Evolutionary conservation across 1,140 invertebrate genomes (phyloP).

Genomic region (Geopemphigus sp.): DNA sequence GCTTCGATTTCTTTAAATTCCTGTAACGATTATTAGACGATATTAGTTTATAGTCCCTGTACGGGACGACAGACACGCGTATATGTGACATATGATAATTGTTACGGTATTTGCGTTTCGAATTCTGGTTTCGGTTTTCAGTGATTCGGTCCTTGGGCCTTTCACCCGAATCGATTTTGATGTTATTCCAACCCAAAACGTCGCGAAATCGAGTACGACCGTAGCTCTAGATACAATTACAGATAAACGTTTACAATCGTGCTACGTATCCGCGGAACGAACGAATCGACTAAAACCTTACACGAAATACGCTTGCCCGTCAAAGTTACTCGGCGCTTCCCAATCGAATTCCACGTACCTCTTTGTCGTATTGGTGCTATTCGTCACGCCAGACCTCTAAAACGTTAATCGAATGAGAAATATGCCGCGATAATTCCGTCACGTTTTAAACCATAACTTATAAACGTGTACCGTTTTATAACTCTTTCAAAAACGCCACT

Average conservation of each 20-base stretch:
- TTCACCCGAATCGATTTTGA: conserved; percentile 63
- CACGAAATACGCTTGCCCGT: conserved; percentile 74
- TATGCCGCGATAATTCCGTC: no score
- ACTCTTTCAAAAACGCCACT: no score
- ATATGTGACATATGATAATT: no score
- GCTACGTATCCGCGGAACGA: not conserved
- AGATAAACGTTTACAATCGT: not conserved
- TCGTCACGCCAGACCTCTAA: conserved; percentile 62
- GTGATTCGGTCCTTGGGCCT: conserved; percentile 35
- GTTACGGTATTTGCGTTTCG: not conserved
- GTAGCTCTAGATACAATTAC: conserved; percentile 63
- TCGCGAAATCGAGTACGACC: conserved; percentile 69
- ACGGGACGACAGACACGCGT: no score
- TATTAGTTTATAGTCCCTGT: not conserved
- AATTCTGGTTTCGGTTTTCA: not conserved
- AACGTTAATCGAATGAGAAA: not conserved
- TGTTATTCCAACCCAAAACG: conserved; percentile 73
- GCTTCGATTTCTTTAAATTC: conserved; percentile 34
- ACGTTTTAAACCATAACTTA: no score
- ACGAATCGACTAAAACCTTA: conserved; percentile 57
- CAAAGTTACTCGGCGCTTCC: conserved; percentile 67
- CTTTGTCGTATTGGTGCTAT: conserved; percentile 64
- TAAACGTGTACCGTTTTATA: no score
- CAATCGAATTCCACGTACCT: conserved; percentile 67
- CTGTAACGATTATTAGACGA: conserved; percentile 9